Conservation (phyloP, 2,797 vertebrate species). For the Echiichthys vipera region DNA sequence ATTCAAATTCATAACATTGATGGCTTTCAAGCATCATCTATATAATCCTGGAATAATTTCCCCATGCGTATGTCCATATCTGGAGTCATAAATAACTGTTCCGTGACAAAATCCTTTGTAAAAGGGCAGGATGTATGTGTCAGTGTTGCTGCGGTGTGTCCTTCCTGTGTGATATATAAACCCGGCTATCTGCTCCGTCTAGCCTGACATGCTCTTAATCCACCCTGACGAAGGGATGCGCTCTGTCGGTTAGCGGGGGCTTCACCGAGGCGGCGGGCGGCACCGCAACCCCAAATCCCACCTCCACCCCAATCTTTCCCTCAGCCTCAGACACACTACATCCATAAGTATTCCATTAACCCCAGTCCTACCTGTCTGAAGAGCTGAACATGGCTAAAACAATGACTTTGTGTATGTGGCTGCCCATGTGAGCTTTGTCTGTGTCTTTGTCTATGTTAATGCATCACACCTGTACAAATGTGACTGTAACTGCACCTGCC, state of each 20-base stretch:
- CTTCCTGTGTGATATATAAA: slow-evolving; percentile 59
- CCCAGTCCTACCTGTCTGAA: slow-evolving; percentile 69
- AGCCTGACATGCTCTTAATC: slow-evolving; percentile 77
- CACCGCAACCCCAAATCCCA: slow-evolving; percentile 65
- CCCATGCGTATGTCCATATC: slow-evolving; percentile 51
- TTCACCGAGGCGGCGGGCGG: slow-evolving; percentile 57
- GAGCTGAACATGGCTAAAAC: slow-evolving; percentile 68
- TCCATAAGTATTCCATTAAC: slow-evolving; percentile 85
- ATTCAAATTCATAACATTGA: slow-evolving; percentile 80
- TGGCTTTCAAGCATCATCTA: slow-evolving; percentile 72
- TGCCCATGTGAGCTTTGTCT: slow-evolving; percentile 21
- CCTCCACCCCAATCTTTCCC: slow-evolving; percentile 71
- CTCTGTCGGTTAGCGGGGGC: slow-evolving; percentile 72
- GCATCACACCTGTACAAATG: slow-evolving; percentile 28
- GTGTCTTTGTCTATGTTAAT: slow-evolving; percentile 45
- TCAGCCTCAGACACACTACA: slow-evolving; percentile 66
- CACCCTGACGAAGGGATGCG: slow-evolving; percentile 74
- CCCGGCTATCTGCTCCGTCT: slow-evolving; percentile 61
- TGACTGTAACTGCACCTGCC: slow-evolving; percentile 11
- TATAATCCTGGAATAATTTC: slow-evolving; percentile 76
- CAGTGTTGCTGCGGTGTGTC: slow-evolving; percentile 22
- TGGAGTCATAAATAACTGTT: slow-evolving; percentile 67
- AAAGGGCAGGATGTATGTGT: slow-evolving; percentile 70
- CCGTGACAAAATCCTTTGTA: slow-evolving; percentile 67
- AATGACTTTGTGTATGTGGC: slow-evolving; percentile 42